Evolutionary conservation across 2,888 invertebrate genomes (phyloP).

Genomic region (Actias luna): DNA sequence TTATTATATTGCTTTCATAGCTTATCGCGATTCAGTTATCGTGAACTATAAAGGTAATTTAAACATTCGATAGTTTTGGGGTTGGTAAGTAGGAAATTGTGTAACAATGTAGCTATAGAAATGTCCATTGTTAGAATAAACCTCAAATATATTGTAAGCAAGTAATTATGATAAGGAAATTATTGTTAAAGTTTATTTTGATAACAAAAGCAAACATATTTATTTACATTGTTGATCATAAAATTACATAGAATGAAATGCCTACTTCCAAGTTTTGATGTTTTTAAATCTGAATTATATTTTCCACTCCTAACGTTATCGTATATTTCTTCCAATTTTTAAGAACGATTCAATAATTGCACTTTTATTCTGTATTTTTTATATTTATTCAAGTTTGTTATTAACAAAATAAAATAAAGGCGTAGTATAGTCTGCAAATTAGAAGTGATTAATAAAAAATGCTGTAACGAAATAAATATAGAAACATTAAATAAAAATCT

Average conservation of each 20-base stretch:
- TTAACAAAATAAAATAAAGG: neutral
- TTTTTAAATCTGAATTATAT: too few species aligned
- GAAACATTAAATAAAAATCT: neutral
- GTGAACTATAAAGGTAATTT: conserved; percentile 55
- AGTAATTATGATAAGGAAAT: conserved; percentile 35
- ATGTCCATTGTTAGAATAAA: conserved; percentile 39
- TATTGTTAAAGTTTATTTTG: conserved; percentile 36
- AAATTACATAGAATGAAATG: neutral
- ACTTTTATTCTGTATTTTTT: neutral
- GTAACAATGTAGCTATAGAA: conserved; percentile 31
- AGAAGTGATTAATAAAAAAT: neutral
- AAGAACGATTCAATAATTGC: too few species aligned
- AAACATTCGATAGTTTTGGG: conserved; percentile 54
- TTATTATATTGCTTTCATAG: conserved; percentile 44
- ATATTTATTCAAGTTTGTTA: neutral
- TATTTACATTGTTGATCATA: conserved; percentile 9
- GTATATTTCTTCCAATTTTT: too few species aligned
- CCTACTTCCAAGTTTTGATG: neutral
- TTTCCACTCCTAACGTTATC: too few species aligned
- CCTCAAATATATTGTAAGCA: conserved; percentile 35
- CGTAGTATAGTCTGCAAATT: neutral
- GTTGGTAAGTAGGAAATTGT: conserved; percentile 40
- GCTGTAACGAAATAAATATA: neutral
- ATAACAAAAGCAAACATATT: conserved; percentile 24
- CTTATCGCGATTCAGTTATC: conserved; percentile 49